phyloP scores from a whole-genome alignment of 2,888 invertebrate genomes.

The Biston betularia region DNA sequence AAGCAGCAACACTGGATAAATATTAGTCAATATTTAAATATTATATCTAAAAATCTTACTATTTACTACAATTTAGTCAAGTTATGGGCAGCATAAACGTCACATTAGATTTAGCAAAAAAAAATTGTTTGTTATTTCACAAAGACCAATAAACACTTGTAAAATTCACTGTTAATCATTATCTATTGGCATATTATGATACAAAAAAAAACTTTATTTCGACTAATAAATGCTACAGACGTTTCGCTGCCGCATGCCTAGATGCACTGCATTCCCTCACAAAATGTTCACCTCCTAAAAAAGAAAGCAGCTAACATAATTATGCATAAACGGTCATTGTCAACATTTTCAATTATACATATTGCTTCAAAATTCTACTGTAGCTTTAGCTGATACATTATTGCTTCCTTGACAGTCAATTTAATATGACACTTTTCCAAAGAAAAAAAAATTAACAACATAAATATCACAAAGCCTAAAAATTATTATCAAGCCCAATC shows the following conservation, averaged over 20 bases:
- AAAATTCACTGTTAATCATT: neutral
- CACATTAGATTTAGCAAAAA: constrained; percentile 3
- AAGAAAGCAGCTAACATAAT: constrained; percentile 15
- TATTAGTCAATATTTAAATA: constrained; percentile 53
- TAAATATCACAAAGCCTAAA: constrained; percentile 64
- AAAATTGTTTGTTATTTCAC: constrained; percentile 1
- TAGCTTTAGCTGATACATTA: constrained; percentile 55
- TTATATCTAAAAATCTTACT: constrained; percentile 50
- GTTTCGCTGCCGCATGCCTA: constrained; percentile 60
- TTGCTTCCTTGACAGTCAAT: constrained; percentile 60
- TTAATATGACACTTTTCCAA: constrained; percentile 49
- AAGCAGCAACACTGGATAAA: constrained; percentile 59
- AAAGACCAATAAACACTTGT: constrained; percentile 13
- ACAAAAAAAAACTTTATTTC: neutral
- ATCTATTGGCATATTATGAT: constrained; percentile 31
- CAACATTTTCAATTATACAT: constrained; percentile 17
- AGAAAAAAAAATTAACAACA: constrained; percentile 45
- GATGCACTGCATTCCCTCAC: constrained; percentile 48
- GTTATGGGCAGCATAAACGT: constrained; percentile 29
- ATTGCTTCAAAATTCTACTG: constrained; percentile 52
- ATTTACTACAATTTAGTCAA: constrained; percentile 46
- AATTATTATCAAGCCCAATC: constrained; percentile 53
- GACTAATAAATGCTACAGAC: constrained; percentile 46
- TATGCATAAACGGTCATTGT: constrained; percentile 6
- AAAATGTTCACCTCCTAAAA: constrained; percentile 9